Evolutionary conservation across 2,888 invertebrate genomes (phyloP).

Genomic region (Athrips mouffetella): DNA sequence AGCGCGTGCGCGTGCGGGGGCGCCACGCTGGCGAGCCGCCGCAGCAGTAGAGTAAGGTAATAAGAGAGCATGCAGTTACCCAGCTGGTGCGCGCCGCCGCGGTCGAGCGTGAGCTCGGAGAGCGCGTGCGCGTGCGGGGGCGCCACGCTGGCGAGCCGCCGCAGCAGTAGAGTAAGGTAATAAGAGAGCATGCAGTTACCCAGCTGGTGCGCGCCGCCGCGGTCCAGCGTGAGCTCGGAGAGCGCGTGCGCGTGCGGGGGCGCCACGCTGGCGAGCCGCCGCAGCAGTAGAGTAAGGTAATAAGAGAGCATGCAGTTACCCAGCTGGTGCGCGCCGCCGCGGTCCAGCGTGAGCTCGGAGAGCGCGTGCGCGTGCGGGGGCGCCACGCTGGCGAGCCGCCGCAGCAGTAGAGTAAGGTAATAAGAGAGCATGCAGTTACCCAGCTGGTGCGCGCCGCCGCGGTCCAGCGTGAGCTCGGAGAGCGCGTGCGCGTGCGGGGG

Average conservation of each 20-base stretch:
- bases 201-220: no score
- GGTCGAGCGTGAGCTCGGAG: constrained; percentile 85
- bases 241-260: constrained; percentile 83
- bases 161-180: no score
- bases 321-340: no score
- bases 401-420: constrained; percentile 87
- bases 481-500: constrained; percentile 83
- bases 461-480: constrained; percentile 84
- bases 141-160: constrained; percentile 89
- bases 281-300: no score
- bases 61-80: no score
- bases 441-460: no score
- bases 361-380: constrained; percentile 83
- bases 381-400: constrained; percentile 89
- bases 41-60: constrained; percentile 87
- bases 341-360: constrained; percentile 84
- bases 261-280: constrained; percentile 89
- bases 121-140: constrained; percentile 83
- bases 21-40: constrained; percentile 89
- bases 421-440: no score
- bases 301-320: no score
- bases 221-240: constrained; percentile 84
- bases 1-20: constrained; percentile 83
- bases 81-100: no score
- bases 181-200: no score